Conservation (phyloP, 2,888 invertebrate genomes). For the Periphyllus acericola region DNA sequence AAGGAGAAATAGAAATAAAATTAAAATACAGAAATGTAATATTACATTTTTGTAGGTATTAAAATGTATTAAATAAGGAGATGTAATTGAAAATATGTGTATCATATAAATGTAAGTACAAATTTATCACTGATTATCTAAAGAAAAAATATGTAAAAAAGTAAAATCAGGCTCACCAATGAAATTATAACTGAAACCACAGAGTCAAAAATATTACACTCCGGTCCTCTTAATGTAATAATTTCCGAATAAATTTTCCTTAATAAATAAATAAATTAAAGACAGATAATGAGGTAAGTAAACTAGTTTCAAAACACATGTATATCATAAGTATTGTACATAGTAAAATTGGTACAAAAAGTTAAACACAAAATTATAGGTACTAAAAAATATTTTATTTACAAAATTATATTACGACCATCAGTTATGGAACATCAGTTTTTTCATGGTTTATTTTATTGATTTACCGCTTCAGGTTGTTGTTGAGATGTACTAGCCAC, state of each 20-base stretch:
- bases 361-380: neutral
- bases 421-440: neutral
- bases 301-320: neutral
- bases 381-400: neutral
- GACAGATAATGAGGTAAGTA: neutral
- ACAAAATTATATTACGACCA: neutral
- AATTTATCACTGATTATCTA: no score
- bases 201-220: neutral
- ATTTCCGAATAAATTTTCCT: neutral
- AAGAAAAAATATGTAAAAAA: no score
- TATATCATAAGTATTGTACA: neutral
- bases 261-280: neutral
- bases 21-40: no score
- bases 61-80: no score
- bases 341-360: neutral
- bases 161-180: no score
- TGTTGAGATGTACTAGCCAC: neutral
- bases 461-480: neutral
- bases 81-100: no score
- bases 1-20: no score
- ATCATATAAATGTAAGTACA: no score
- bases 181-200: no score
- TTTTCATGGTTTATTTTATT: neutral
- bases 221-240: neutral
- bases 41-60: no score